Percentiles rank a stretch among this genome's conserved stretches.
Evolutionary conservation across 2,113 vertebrate species (phyloP).

Genomic region (Neoarius graeffei): DNA sequence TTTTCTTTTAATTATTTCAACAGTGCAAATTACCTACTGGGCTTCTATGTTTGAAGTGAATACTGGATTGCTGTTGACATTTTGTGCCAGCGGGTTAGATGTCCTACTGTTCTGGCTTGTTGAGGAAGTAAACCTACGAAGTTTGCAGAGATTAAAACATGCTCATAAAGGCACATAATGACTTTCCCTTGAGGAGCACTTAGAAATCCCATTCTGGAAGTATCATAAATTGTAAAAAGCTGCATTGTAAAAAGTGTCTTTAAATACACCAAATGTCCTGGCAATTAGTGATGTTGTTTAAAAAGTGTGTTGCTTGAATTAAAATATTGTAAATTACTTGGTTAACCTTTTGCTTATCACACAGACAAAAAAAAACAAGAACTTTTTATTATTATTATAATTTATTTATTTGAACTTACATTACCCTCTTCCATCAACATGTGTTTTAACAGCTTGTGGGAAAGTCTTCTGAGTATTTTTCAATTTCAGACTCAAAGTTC

Average conservation of each 20-base stretch:
- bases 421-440: not conserved
- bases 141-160: conserved; percentile 1
- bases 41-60: not conserved
- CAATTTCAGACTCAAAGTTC: not conserved
- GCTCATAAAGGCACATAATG: conserved; percentile 5
- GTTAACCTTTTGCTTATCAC: conserved; percentile 3
- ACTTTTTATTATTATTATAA: not conserved
- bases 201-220: not conserved
- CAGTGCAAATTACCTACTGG: not conserved
- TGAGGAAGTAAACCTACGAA: not conserved
- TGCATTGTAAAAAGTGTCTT: not conserved
- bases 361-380: not conserved
- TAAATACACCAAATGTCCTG: not conserved
- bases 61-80: not conserved
- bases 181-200: not conserved
- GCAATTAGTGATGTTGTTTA: not conserved
- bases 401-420: not conserved
- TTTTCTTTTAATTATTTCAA: not conserved
- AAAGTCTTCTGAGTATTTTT: not conserved
- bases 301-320: not conserved
- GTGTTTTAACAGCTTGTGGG: not conserved
- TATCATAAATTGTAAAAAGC: not conserved
- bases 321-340: not conserved
- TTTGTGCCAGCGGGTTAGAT: not conserved
- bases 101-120: not conserved